A percentile compares a stretch with the other conserved stretches of the same genome.
phyloP scores from a whole-genome alignment of 1,140 invertebrate species.

The Eriocheir sinensis region DNA sequence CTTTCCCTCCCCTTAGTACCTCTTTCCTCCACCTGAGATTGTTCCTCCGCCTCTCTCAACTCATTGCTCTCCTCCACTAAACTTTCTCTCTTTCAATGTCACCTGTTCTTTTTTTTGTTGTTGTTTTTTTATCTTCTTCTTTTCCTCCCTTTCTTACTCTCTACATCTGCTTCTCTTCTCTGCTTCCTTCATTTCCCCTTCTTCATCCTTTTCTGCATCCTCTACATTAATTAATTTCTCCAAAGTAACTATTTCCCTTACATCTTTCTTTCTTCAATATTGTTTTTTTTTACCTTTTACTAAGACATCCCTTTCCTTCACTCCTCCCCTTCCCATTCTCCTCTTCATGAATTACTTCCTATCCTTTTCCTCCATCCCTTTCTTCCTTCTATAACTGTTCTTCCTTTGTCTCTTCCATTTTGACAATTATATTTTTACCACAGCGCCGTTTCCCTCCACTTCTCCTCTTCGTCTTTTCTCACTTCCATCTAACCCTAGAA shows the following conservation, averaged over 20 bases:
- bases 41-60: too few species aligned
- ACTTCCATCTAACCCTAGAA: too few species aligned
- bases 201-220: too few species aligned
- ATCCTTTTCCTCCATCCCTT: neutral
- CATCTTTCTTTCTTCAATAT: neutral
- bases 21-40: neutral
- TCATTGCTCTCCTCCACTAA: too few species aligned
- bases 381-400: neutral
- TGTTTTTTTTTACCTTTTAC: too few species aligned
- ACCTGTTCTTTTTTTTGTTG: neutral
- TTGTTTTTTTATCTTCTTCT: neutral
- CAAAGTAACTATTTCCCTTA: neutral
- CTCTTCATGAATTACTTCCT: neutral
- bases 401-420: neutral
- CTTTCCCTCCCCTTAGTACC: too few species aligned
- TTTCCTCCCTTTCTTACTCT: neutral
- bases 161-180: neutral
- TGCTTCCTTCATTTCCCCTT: neutral
- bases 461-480: neutral
- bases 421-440: neutral
- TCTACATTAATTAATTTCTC: neutral
- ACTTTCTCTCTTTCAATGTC: neutral
- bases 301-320: neutral
- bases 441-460: neutral
- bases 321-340: neutral